These are phyloP conservation scores for Pediacus dermestoides DNA, from an alignment of 2,888 invertebrate genomes.

Conservation along the genomic window DNA sequence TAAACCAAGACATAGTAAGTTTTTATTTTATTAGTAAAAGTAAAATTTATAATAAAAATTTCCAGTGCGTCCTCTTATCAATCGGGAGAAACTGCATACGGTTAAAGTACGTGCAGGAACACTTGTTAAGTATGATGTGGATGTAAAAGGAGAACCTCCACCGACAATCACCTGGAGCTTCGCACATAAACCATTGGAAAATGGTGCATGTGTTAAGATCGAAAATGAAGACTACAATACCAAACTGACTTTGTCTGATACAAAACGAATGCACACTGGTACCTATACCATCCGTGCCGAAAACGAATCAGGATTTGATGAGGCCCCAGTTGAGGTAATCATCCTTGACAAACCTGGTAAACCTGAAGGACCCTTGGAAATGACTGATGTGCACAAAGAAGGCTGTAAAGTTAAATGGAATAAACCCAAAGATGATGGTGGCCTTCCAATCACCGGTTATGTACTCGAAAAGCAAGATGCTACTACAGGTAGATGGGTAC, in stretches of 20 bases:
- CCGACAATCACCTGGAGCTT: constrained; percentile 84
- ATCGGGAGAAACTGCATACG: constrained; percentile 87
- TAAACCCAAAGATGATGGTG: constrained; percentile 95
- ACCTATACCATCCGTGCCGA: constrained; percentile 87
- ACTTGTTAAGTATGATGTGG: constrained; percentile 86
- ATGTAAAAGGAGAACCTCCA: constrained; percentile 94
- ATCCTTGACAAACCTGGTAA: constrained; percentile 80
- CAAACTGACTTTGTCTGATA: constrained; percentile 74
- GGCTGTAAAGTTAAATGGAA: constrained; percentile 93
- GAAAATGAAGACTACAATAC: constrained; percentile 92
- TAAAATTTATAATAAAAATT: constrained; percentile 18
- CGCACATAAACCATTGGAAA: constrained; percentile 64
- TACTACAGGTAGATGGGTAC: constrained; percentile 82
- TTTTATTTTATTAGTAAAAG: neutral
- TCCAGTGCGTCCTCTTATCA: constrained; percentile 91
- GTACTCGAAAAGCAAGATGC: constrained; percentile 93
- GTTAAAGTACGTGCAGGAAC: constrained; percentile 88
- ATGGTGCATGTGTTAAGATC: constrained; percentile 66
- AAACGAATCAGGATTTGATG: constrained; percentile 90
- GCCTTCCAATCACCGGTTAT: constrained; percentile 85
- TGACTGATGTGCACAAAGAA: constrained; percentile 86
- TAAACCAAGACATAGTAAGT: constrained; percentile 82
- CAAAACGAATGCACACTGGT: constrained; percentile 82
- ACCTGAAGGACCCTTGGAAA: constrained; percentile 90
- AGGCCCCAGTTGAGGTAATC: constrained; percentile 88